Percentiles rank a stretch among this genome's conserved stretches.
Evolutionary conservation across 1,140 invertebrate genomes (phyloP).

Genomic region (Drosophila burlai): DNA sequence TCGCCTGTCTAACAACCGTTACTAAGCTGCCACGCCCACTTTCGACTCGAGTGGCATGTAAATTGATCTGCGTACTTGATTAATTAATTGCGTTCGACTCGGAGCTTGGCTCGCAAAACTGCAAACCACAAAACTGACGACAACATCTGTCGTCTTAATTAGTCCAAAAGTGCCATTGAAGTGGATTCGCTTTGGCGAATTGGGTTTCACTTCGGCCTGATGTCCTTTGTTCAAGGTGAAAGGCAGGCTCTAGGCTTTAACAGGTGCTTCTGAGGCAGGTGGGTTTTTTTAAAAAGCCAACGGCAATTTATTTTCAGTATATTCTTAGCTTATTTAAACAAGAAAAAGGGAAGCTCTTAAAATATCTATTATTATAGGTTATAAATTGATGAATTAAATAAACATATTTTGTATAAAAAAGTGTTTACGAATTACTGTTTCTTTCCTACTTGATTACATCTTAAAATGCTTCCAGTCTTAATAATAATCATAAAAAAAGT

Average conservation of each 20-base stretch:
- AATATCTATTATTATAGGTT: neutral
- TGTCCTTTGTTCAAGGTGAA: constrained; percentile 46
- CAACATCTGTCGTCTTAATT: constrained; percentile 50
- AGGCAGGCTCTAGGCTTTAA: no score
- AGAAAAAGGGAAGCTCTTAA: neutral
- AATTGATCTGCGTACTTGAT: constrained; percentile 61
- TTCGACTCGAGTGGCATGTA: constrained; percentile 39
- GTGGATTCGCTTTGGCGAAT: constrained; percentile 13
- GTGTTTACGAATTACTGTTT: no score
- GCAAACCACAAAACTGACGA: constrained; percentile 42
- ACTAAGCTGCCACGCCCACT: constrained; percentile 44
- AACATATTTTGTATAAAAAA: neutral
- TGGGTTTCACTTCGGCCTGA: neutral
- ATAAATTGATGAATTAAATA: neutral
- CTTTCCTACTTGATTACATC: no score
- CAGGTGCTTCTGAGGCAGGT: neutral
- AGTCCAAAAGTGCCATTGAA: constrained; percentile 29
- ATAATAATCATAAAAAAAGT: no score
- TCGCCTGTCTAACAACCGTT: constrained; percentile 38
- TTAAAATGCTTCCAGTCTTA: no score
- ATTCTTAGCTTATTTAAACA: neutral
- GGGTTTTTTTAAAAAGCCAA: neutral
- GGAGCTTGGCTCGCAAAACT: constrained; percentile 10
- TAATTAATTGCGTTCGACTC: constrained; percentile 57
- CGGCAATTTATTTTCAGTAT: neutral